Conservation (phyloP, 2,113 vertebrate species). For the Hyaena hyaena region DNA sequence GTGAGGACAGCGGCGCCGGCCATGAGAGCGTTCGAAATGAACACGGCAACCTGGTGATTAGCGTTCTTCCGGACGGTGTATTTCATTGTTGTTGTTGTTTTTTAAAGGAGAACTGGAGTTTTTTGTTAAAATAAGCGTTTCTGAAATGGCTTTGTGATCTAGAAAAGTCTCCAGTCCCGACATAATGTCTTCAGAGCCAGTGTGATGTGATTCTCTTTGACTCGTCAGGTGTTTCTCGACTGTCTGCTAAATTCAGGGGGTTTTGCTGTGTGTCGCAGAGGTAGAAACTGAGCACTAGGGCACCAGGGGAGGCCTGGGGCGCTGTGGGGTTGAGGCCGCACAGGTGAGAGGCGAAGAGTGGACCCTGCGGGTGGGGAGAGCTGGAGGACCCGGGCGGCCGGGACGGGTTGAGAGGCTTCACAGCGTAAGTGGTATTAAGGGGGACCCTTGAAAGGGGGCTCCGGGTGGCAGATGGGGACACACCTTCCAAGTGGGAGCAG, state of each 20-base stretch:
- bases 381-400: neutral
- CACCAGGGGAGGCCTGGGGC: neutral
- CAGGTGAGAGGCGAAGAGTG: neutral
- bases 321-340: neutral
- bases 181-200: neutral
- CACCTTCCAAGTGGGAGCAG: neutral
- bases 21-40: neutral
- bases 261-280: neutral
- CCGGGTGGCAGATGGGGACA: neutral
- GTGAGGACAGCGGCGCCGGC: neutral
- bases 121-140: neutral
- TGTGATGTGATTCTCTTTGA: neutral
- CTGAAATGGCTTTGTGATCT: neutral
- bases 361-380: neutral
- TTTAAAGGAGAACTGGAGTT: neutral
- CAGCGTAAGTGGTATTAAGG: neutral
- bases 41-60: neutral
- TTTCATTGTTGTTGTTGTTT: neutral
- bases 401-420: neutral
- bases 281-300: neutral
- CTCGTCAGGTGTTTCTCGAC: neutral
- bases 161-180: neutral
- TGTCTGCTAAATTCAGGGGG: neutral
- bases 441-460: neutral
- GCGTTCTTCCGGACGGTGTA: neutral